Conservation (phyloP, 2,888 invertebrate genomes). For the Andrena bicolor region DNA sequence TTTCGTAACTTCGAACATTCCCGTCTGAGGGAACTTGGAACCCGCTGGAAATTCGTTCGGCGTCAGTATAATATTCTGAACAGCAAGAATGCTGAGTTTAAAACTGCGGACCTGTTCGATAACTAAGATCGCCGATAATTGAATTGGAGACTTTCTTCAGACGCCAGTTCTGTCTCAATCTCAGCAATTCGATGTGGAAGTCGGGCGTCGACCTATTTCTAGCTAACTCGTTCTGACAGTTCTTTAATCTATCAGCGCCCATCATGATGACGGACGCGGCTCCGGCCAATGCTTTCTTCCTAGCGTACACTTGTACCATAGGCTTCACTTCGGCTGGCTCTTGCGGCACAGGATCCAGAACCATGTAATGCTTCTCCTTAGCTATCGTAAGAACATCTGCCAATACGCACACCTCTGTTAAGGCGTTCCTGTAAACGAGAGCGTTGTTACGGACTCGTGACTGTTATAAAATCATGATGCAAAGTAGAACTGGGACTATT, state of each 20-base stretch:
- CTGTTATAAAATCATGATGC: not conserved
- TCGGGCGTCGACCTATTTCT: conserved; percentile 93
- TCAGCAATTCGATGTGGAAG: conserved; percentile 96
- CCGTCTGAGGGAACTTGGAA: conserved; percentile 96
- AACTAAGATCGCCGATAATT: conserved; percentile 98
- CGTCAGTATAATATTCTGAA: conserved; percentile 4
- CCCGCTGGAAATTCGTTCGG: conserved; percentile 87
- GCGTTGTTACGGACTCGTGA: not conserved
- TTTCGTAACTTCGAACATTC: conserved; percentile 98
- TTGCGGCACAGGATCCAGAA: conserved; percentile 96
- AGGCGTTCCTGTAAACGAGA: conserved; percentile 88
- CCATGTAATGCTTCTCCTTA: conserved; percentile 97
- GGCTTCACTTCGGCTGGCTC: conserved; percentile 93
- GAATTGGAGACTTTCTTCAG: conserved; percentile 98
- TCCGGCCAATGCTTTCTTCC: conserved; percentile 95
- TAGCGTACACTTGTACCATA: conserved; percentile 95
- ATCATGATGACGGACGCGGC: conserved; percentile 94
- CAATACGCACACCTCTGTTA: conserved; percentile 96
- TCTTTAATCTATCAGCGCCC: conserved; percentile 94
- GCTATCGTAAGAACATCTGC: conserved; percentile 96
- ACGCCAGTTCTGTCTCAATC: conserved; percentile 97
- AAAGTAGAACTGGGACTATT: not conserved
- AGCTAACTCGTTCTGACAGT: conserved; percentile 92
- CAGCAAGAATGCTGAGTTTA: not conserved
- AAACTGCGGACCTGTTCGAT: conserved; percentile 89